Percentiles rank a stretch among this genome's conserved stretches.
These are phyloP conservation scores for Solea solea DNA, from an alignment of 2,113 vertebrate species.

Conservation along the genomic window DNA sequence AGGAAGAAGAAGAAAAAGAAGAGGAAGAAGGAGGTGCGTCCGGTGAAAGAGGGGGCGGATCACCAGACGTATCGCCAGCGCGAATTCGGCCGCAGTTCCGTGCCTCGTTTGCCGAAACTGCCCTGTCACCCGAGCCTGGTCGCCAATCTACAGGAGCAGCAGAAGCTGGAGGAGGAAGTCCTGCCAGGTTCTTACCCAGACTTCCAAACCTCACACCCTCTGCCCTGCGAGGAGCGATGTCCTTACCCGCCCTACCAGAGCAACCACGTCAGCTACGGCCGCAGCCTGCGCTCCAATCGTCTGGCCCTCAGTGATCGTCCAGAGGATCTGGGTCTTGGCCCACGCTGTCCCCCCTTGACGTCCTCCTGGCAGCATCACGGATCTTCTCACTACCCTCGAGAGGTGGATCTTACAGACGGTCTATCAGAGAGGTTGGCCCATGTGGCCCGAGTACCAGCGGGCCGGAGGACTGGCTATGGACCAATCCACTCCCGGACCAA, in stretches of 20 bases:
- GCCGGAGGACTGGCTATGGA: constrained; percentile 76
- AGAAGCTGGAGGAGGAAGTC: constrained; percentile 76
- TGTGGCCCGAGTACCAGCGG: constrained; percentile 75
- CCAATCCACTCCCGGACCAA: constrained; percentile 93
- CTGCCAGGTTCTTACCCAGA: constrained; percentile 78
- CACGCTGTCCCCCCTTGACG: constrained; percentile 13
- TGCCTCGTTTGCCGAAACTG: constrained; percentile 90
- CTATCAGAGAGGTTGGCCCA: constrained; percentile 60
- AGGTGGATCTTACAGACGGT: constrained; percentile 26
- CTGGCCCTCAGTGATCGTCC: constrained; percentile 75
- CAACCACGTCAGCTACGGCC: constrained; percentile 58
- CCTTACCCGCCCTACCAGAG: constrained; percentile 48
- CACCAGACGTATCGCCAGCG: constrained; percentile 43
- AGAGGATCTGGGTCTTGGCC: constrained; percentile 61
- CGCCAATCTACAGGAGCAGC: constrained; percentile 67
- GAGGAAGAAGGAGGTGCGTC: constrained; percentile 85
- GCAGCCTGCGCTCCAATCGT: constrained; percentile 75
- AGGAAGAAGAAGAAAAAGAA: constrained; percentile 90
- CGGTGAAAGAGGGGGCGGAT: constrained; percentile 56
- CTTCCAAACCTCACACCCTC: constrained; percentile 47
- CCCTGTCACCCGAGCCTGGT: constrained; percentile 88
- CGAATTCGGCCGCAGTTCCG: constrained; percentile 75
- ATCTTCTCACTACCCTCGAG: constrained; percentile 32
- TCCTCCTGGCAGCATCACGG: constrained; percentile 66
- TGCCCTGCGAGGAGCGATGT: constrained; percentile 60